These are phyloP conservation scores for Adineta ricciae DNA, from an alignment of 2,888 invertebrate species.

Conservation along the genomic window DNA sequence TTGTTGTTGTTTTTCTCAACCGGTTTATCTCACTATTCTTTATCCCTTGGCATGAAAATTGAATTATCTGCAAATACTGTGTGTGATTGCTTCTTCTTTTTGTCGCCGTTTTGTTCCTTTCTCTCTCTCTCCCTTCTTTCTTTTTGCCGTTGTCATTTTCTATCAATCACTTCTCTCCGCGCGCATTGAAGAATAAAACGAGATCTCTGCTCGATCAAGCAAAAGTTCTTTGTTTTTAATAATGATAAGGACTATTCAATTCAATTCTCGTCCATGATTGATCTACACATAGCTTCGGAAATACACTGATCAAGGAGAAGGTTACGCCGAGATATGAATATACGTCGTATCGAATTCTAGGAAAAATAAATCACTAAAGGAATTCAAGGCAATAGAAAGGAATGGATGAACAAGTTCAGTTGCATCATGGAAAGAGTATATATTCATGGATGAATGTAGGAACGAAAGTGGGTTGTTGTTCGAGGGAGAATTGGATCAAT, in stretches of 20 bases:
- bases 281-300: neutral
- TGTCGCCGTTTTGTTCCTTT: neutral
- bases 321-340: no score
- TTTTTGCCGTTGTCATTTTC: conserved; percentile 1
- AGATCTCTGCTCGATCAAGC: neutral
- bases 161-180: neutral
- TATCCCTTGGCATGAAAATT: neutral
- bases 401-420: no score
- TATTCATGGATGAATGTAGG: no score
- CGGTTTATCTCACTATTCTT: conserved; percentile 9
- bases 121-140: neutral
- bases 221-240: neutral
- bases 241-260: neutral
- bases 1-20: conserved; percentile 9
- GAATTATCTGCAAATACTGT: conserved; percentile 20
- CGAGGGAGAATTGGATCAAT: no score
- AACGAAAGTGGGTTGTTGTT: no score
- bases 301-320: no score
- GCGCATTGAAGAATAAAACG: conserved; percentile 5
- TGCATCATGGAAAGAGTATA: no score
- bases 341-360: no score
- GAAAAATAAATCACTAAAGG: no score
- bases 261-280: neutral
- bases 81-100: conserved; percentile 12
- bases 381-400: no score